Percentiles rank a stretch among this genome's conserved stretches.
These are phyloP conservation scores for Ceratina japonica DNA, from an alignment of 1,140 invertebrate genomes.

Conservation along the genomic window DNA sequence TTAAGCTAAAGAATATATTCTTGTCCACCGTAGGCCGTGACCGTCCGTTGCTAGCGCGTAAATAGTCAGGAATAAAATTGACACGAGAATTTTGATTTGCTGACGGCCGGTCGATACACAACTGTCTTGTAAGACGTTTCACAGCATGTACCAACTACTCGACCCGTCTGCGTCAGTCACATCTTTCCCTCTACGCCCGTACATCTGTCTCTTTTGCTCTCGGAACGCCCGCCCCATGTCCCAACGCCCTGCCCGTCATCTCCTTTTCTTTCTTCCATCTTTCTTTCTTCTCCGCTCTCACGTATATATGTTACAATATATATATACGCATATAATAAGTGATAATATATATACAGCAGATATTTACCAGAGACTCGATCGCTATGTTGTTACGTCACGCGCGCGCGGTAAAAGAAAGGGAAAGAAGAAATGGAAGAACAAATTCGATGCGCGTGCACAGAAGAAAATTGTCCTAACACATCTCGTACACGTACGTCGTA, in stretches of 20 bases:
- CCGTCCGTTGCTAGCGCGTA: conserved; percentile 29
- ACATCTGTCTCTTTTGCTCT: not conserved
- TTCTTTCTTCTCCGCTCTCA: conserved; percentile 20
- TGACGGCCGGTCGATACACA: conserved; percentile 11
- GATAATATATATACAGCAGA: conserved; percentile 57
- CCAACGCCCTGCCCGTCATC: not conserved
- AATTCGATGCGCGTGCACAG: conserved; percentile 10
- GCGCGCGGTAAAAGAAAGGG: not conserved
- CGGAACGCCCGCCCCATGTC: not conserved
- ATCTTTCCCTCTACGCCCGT: not conserved
- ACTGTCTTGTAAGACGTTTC: conserved; percentile 18
- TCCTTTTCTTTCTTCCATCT: conserved; percentile 17
- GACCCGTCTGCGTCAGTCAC: not conserved
- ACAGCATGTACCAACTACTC: conserved; percentile 13
- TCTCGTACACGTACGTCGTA: conserved; percentile 11
- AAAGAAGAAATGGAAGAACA: conserved; percentile 16
- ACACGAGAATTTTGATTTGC: conserved; percentile 13
- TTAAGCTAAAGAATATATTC: conserved; percentile 8
- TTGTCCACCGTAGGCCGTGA: conserved; percentile 9
- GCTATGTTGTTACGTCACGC: not conserved
- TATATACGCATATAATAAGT: conserved; percentile 56
- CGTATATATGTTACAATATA: conserved; percentile 56
- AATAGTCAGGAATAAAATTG: conserved; percentile 21
- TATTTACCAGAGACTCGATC: conserved; percentile 49
- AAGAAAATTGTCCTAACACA: not conserved